These are phyloP conservation scores for Pseudochaenichthys georgianus DNA, from an alignment of 2,797 vertebrate species.

Conservation along the genomic window DNA sequence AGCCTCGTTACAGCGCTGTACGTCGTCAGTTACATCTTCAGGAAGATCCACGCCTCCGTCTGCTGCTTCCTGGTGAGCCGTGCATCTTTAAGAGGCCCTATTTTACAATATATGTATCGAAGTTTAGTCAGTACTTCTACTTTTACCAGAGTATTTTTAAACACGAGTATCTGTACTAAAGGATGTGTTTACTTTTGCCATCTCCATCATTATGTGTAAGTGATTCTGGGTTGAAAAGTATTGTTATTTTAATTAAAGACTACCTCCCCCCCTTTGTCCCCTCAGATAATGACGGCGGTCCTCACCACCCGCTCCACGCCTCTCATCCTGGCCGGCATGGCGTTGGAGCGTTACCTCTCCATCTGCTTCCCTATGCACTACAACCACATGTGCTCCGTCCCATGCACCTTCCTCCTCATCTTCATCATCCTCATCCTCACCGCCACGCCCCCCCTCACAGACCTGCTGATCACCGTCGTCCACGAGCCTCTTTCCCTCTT, in stretches of 20 bases:
- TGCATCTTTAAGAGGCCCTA: too few relatives aligned
- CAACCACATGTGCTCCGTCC: conserved; percentile 79
- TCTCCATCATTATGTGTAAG: too few relatives aligned
- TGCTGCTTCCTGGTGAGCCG: conserved; percentile 79
- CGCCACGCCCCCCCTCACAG: conserved; percentile 73
- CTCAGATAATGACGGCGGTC: conserved; percentile 80
- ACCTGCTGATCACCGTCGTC: conserved; percentile 79
- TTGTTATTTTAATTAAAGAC: too few relatives aligned
- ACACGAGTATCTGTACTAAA: too few relatives aligned
- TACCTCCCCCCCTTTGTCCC: background rate
- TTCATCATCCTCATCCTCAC: conserved; percentile 72
- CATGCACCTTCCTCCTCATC: conserved; percentile 77
- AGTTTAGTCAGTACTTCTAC: too few relatives aligned
- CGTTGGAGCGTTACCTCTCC: conserved; percentile 83
- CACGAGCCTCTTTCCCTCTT: conserved; percentile 75
- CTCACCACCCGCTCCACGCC: conserved; percentile 85
- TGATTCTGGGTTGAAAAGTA: too few relatives aligned
- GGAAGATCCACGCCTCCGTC: conserved; percentile 76
- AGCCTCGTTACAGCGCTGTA: conserved; percentile 83
- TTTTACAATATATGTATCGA: too few relatives aligned
- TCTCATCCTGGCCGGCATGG: conserved; percentile 86
- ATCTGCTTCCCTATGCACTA: conserved; percentile 86
- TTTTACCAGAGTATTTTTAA: too few relatives aligned
- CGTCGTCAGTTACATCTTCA: conserved; percentile 85
- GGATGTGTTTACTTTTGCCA: too few relatives aligned